Evolutionary conservation across 2,888 invertebrate genomes (phyloP).

Genomic region (Doris montereyensis): DNA sequence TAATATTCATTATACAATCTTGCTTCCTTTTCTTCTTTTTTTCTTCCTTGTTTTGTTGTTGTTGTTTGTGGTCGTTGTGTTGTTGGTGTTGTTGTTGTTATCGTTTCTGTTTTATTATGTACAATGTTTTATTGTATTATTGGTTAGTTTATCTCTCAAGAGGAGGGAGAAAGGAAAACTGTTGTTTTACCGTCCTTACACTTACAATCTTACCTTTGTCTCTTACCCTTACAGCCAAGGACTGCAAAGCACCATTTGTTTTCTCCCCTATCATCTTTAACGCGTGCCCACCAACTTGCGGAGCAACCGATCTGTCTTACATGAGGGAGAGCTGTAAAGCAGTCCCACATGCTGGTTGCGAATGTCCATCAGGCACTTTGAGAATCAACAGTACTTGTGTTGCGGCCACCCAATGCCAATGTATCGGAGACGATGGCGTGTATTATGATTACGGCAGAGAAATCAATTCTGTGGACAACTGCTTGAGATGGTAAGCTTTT

Average conservation of each 20-base stretch:
- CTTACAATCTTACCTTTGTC: too few relatives aligned
- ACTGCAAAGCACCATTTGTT: conserved; percentile 24
- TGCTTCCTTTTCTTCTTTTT: too few relatives aligned
- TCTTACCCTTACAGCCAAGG: conserved; percentile 42
- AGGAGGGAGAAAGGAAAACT: too few relatives aligned
- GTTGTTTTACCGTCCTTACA: too few relatives aligned
- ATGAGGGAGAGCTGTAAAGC: background rate
- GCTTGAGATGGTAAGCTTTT: conserved; percentile 32
- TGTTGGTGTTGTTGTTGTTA: background rate
- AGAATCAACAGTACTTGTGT: conserved; percentile 39
- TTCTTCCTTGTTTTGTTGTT: too few relatives aligned
- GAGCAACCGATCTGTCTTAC: background rate
- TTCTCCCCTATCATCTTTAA: conserved; percentile 24
- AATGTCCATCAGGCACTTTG: conserved; percentile 35
- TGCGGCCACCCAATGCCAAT: conserved; percentile 30
- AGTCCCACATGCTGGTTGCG: conserved; percentile 35
- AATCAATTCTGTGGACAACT: conserved; percentile 37
- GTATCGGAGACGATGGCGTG: conserved; percentile 35
- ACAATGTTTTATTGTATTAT: too few relatives aligned
- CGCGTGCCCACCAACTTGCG: conserved; percentile 42
- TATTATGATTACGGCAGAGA: conserved; percentile 34
- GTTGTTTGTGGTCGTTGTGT: background rate
- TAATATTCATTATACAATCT: too few relatives aligned
- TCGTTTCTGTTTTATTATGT: background rate
- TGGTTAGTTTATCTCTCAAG: too few relatives aligned